Evolutionary conservation across 2,888 invertebrate species (phyloP).

Genomic region (Agrotis puta): DNA sequence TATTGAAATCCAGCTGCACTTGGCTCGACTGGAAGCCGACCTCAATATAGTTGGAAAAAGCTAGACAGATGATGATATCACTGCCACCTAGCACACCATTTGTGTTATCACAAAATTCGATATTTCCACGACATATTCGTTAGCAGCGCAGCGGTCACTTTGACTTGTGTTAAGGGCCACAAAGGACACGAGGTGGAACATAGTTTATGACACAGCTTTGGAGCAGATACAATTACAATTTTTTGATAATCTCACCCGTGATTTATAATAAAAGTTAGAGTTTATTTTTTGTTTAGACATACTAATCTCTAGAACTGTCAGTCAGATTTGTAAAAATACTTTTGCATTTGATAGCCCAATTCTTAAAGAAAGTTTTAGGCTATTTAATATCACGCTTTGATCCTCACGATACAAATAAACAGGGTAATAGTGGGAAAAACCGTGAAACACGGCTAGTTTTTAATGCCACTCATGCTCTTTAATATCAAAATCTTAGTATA

Average conservation of each 20-base stretch:
- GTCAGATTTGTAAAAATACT: neutral
- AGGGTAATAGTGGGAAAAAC: neutral
- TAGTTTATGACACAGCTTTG: neutral
- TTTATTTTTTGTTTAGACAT: neutral
- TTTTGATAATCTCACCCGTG: neutral
- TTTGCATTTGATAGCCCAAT: neutral
- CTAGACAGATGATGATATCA: no score
- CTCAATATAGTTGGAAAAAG: no score
- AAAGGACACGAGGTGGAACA: neutral
- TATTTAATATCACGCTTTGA: no score
- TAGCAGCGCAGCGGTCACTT: neutral
- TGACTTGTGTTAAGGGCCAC: neutral
- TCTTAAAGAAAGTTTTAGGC: neutral
- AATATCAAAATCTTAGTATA: neutral
- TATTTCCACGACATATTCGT: neutral
- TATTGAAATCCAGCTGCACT: no score
- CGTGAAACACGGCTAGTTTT: neutral
- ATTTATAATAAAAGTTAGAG: neutral
- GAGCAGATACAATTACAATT: neutral
- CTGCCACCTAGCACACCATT: no score
- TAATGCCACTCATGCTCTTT: neutral
- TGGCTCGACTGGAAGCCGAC: no score
- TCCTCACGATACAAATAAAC: neutral
- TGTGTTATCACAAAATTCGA: neutral
- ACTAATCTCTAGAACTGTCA: neutral